Percentiles rank a stretch among this genome's conserved stretches.
phyloP scores from a whole-genome alignment of 2,113 vertebrate genomes.

The Embiotoca jacksoni region DNA sequence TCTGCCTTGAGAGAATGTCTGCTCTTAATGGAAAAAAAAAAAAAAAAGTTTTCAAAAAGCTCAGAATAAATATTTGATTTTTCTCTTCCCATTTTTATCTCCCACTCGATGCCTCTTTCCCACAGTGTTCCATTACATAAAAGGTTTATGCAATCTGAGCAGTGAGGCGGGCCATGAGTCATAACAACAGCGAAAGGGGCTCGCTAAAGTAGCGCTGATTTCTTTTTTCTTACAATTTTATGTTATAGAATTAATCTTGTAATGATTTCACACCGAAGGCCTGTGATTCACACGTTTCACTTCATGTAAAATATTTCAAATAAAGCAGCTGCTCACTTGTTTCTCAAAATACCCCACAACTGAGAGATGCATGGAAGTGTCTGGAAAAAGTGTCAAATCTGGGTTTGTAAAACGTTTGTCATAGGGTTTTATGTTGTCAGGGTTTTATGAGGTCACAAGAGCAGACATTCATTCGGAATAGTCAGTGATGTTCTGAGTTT shows the following conservation, averaged over 20 bases:
- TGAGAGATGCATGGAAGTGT: conserved; percentile 7
- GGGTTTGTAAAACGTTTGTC: background rate
- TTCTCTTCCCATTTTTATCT: conserved; percentile 82
- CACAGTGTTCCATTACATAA: conserved; percentile 85
- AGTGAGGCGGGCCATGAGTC: conserved; percentile 80
- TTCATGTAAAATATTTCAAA: conserved; percentile 28
- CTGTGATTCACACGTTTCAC: conserved; percentile 36
- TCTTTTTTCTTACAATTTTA: conserved; percentile 47
- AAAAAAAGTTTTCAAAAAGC: conserved; percentile 55
- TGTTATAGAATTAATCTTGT: conserved; percentile 41
- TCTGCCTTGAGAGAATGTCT: conserved; percentile 37
- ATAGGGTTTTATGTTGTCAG: conserved; percentile 1
- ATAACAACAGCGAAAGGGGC: conserved; percentile 73
- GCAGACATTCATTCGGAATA: conserved; percentile 54
- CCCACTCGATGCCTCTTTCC: conserved; percentile 79
- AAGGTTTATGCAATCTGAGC: conserved; percentile 84
- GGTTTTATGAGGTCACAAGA: conserved; percentile 23
- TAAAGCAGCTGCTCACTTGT: conserved; percentile 15
- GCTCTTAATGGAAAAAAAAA: conserved; percentile 63
- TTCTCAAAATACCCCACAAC: conserved; percentile 12
- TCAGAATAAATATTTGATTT: conserved; percentile 84
- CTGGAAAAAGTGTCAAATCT: background rate
- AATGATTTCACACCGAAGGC: conserved; percentile 7
- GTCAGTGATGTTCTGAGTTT: conserved; percentile 31
- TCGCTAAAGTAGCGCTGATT: conserved; percentile 75